phyloP scores from a whole-genome alignment of 2,888 invertebrate genomes.

The Tillus elongatus region DNA sequence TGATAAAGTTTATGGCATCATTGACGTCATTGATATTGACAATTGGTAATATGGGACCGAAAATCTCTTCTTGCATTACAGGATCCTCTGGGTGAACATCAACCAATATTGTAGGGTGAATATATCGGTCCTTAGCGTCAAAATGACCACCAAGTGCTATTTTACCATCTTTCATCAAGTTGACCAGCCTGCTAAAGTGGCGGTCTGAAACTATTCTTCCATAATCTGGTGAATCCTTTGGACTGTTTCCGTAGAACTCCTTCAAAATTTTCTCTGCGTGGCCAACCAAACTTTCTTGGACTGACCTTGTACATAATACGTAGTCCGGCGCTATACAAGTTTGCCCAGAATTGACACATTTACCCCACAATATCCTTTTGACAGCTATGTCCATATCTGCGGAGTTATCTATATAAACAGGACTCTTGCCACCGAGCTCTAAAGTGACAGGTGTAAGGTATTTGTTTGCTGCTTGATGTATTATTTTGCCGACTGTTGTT shows the following conservation, averaged over 20 bases:
- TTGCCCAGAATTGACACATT: slow-evolving; percentile 86
- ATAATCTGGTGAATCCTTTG: slow-evolving; percentile 66
- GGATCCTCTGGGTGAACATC: slow-evolving; percentile 69
- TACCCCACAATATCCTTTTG: slow-evolving; percentile 89
- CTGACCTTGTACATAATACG: slow-evolving; percentile 69
- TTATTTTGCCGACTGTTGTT: slow-evolving; percentile 74
- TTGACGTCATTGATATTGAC: slow-evolving; percentile 69
- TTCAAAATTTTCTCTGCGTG: slow-evolving; percentile 52
- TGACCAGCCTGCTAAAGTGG: slow-evolving; percentile 47
- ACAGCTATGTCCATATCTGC: slow-evolving; percentile 69
- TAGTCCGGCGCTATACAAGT: slow-evolving; percentile 97
- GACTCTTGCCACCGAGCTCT: slow-evolving; percentile 79
- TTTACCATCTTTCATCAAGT: slow-evolving; percentile 59
- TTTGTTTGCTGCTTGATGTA: slow-evolving; percentile 83
- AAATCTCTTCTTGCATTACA: slow-evolving; percentile 88
- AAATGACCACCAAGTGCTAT: slow-evolving; percentile 74
- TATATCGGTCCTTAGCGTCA: slow-evolving; percentile 68
- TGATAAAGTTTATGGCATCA: slow-evolving; percentile 88
- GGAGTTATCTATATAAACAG: slow-evolving; percentile 80
- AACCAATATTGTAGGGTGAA: slow-evolving; percentile 75
- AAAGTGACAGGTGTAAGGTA: slow-evolving; percentile 85
- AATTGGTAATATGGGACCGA: slow-evolving; percentile 92
- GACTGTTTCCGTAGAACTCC: slow-evolving; percentile 77
- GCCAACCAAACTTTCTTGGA: slow-evolving; percentile 53
- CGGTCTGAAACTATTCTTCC: slow-evolving; percentile 76